These are phyloP conservation scores for Epizoanthus ramosus DNA, from an alignment of 92 coral and sea anemone genomes.

Conservation along the genomic window DNA sequence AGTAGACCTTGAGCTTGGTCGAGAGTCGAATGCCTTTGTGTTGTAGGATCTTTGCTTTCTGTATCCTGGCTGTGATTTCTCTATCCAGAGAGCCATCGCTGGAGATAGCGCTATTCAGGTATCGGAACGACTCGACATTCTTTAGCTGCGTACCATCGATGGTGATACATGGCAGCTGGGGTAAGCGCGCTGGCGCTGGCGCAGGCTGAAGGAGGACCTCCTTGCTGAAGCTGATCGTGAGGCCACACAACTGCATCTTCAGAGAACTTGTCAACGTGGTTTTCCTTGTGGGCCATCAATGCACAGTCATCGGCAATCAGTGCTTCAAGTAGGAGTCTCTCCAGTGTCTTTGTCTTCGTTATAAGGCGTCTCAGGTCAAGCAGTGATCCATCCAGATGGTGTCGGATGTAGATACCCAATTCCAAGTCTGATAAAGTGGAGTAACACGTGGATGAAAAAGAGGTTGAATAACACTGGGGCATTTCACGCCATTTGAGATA, in stretches of 20 bases:
- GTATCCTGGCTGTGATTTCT: no score
- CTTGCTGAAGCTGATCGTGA: background rate
- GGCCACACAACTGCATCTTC: background rate
- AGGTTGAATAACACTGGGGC: conserved; percentile 11
- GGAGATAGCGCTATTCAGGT: no score
- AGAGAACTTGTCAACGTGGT: background rate
- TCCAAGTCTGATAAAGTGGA: background rate
- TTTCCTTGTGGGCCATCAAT: background rate
- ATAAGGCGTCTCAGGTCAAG: conserved; percentile 11
- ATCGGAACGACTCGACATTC: no score
- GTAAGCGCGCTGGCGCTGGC: no score
- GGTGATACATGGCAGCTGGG: no score
- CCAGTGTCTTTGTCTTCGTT: background rate
- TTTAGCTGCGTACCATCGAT: no score
- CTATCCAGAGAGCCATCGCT: no score
- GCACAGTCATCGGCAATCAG: background rate
- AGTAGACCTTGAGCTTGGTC: no score
- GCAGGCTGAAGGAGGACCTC: no score
- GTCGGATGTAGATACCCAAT: background rate
- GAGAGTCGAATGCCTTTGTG: no score
- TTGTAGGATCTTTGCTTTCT: no score
- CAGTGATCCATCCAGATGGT: conserved; percentile 1
- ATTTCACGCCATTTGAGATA: conserved; percentile 6
- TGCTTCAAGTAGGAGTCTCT: background rate
- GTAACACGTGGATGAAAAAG: background rate